Evolutionary conservation across 1,140 invertebrate species (phyloP).

Genomic region (Apis dorsata): DNA sequence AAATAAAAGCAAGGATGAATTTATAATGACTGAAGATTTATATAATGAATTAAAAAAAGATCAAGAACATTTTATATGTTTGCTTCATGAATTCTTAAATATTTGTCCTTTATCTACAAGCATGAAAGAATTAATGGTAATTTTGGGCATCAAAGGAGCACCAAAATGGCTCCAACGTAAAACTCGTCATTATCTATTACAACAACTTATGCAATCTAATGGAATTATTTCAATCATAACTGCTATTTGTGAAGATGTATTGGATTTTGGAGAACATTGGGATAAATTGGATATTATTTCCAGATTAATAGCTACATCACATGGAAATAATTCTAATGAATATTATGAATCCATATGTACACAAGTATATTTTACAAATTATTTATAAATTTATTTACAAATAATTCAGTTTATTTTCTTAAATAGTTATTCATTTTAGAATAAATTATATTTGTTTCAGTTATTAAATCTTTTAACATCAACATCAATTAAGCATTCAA

Average conservation of each 20-base stretch:
- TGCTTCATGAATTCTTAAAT: slow-evolving; percentile 80
- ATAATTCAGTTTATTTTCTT: slow-evolving; percentile 5
- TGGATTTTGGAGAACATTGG: slow-evolving; percentile 82
- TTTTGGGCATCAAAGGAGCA: slow-evolving; percentile 82
- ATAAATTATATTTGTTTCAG: slow-evolving; percentile 49
- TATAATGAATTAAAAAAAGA: slow-evolving; percentile 80
- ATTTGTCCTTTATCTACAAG: slow-evolving; percentile 82
- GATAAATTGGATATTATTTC: slow-evolving; percentile 84
- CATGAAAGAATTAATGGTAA: slow-evolving; percentile 86
- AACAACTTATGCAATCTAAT: slow-evolving; percentile 81
- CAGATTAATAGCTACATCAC: slow-evolving; percentile 82
- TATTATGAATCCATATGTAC: slow-evolving; percentile 79
- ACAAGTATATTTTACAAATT: slow-evolving; percentile 66
- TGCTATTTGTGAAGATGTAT: slow-evolving; percentile 83
- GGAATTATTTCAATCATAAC: slow-evolving; percentile 83
- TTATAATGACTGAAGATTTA: slow-evolving; percentile 75
- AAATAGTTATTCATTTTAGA: slow-evolving; percentile 39
- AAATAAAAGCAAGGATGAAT: slow-evolving; percentile 43
- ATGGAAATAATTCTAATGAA: slow-evolving; percentile 78
- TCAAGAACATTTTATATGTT: slow-evolving; percentile 79
- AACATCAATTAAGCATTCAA: slow-evolving; percentile 76
- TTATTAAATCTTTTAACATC: slow-evolving; percentile 77
- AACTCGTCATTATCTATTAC: slow-evolving; percentile 83
- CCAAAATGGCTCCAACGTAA: slow-evolving; percentile 84
- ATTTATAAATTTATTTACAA: background rate